Evolutionary conservation across 2,888 invertebrate species (phyloP), one percentile per base, ranked within the genome.

Genomic region (Archips xylosteana): DNA sequence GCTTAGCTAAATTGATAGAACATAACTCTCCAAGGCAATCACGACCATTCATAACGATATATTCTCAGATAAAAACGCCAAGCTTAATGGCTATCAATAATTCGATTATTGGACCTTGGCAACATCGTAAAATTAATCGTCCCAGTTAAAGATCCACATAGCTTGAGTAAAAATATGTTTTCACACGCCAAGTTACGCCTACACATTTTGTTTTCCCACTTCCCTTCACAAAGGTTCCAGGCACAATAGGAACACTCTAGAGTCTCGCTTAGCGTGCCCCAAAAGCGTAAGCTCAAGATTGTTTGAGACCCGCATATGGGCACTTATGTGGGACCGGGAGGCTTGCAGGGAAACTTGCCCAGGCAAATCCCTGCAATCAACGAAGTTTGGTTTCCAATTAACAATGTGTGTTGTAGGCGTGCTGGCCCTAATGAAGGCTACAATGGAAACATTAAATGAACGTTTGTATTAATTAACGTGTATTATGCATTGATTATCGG

Each of bases 201-300:
- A 70, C 77, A 79, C 84, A 81, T 86, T 54, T 86, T 86, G 86
- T 86, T 85, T 80, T 78, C 75, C 75, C 77, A 76, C 78, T 80
- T 78, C 75, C 75, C 77, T 76, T 78, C 82, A 82, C 82, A 82
- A 82, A 85, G 84, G 82, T 82, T 80, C 75, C 75, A 70, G 45
- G 49, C 80, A 88, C 88, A 87, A 88, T 87, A 76, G 84, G 51
- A 82, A 82, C 84, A 85, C 86, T 88, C 84, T 79, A 83, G 79
- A 75, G 79, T 76, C 80, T 76, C 76, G 75, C 76, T 74, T 69
- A 78, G 74, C 67, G 62, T 65, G 72, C 57, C 63, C 64, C 72
- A 59, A 66, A 73, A 66, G 73, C 61, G 69, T 64, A 63, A 68
- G 72, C 69, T 69, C 57, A 69, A 74, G 74, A 72, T 72, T 74